phyloP scores from a whole-genome alignment of 1,140 invertebrate genomes.

The Latrodectus geometricus region DNA sequence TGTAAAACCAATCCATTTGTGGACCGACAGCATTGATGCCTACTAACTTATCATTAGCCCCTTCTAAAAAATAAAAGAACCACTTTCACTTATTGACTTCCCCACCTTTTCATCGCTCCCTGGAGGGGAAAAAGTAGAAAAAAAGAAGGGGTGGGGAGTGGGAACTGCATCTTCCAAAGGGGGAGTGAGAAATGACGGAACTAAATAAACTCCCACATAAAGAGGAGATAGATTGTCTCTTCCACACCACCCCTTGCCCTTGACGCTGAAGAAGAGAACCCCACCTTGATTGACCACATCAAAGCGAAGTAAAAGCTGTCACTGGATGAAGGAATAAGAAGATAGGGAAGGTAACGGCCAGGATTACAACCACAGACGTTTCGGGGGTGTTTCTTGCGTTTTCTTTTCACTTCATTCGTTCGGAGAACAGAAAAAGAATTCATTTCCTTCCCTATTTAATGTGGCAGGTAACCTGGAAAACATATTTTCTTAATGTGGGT shows the following conservation, averaged over 20 bases:
- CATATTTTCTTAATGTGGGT: too few species aligned
- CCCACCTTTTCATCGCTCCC: slow-evolving; percentile 59
- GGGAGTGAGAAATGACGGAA: slow-evolving; percentile 14
- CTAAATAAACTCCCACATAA: slow-evolving; percentile 56
- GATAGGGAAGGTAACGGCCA: background rate
- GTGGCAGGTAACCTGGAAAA: background rate
- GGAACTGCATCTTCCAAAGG: background rate
- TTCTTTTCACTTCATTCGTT: too few species aligned
- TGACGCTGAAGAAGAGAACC: slow-evolving; percentile 3
- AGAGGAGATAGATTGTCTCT: slow-evolving; percentile 43
- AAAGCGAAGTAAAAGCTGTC: slow-evolving; percentile 7
- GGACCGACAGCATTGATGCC: background rate
- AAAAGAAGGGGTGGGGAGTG: background rate
- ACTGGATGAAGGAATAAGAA: too few species aligned
- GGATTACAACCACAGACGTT: background rate
- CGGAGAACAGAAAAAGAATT: too few species aligned
- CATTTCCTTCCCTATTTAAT: background rate
- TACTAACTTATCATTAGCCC: slow-evolving; percentile 31
- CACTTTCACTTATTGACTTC: slow-evolving; percentile 59
- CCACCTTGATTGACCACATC: slow-evolving; percentile 16
- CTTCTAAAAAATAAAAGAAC: slow-evolving; percentile 21
- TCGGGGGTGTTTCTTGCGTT: too few species aligned
- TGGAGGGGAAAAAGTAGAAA: background rate
- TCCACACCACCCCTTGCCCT: background rate
- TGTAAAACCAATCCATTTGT: too few species aligned